These are phyloP conservation scores for Cepaea nemoralis DNA, from an alignment of 1,140 invertebrate species.

Conservation along the genomic window DNA sequence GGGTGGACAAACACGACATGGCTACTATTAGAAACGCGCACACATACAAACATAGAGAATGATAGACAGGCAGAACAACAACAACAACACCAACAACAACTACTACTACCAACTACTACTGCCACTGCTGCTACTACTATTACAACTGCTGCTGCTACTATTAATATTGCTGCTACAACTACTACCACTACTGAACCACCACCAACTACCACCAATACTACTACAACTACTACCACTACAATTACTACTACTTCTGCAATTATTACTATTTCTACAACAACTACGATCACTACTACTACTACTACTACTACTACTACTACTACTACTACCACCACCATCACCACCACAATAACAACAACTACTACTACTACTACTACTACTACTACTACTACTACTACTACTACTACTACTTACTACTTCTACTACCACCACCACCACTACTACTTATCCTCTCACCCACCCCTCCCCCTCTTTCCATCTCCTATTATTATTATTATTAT, in stretches of 20 bases:
- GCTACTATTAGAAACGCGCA: too few species aligned
- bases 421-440: neutral
- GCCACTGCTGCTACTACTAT: neutral
- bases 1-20: too few species aligned
- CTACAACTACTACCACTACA: neutral
- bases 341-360: neutral
- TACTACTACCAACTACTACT: neutral
- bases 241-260: neutral
- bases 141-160: neutral
- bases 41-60: too few species aligned
- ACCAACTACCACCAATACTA: neutral
- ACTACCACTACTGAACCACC: neutral
- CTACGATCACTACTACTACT: neutral
- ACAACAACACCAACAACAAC: neutral
- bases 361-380: conserved; percentile 3
- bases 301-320: neutral
- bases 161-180: neutral
- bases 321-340: neutral
- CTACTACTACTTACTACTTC: neutral
- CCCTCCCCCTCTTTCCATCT: too few species aligned
- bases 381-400: neutral
- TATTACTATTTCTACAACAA: neutral
- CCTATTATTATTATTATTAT: too few species aligned
- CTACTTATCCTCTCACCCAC: too few species aligned
- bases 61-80: too few species aligned